Evolutionary conservation across 2,113 vertebrate genomes (phyloP).

Genomic region (Setophaga kirtlandii): DNA sequence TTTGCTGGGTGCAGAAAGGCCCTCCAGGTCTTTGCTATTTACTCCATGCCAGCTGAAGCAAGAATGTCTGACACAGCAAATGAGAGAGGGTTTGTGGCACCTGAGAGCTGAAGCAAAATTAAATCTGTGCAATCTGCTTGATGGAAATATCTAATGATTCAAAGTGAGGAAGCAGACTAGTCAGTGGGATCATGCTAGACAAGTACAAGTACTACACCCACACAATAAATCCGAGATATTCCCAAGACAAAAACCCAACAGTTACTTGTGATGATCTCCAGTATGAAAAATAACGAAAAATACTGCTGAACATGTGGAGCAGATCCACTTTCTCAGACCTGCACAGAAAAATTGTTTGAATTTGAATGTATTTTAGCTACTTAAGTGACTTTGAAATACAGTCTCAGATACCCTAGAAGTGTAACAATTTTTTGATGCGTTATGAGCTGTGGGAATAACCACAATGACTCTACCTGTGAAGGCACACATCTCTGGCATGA

Average conservation of each 20-base stretch:
- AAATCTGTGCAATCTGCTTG: not conserved
- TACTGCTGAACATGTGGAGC: accelerated
- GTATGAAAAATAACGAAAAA: not conserved
- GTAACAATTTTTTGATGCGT: not conserved
- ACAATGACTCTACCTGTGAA: not conserved
- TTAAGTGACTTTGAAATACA: not conserved
- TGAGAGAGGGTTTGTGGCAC: not conserved
- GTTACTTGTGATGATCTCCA: not conserved
- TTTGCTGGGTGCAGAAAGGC: not conserved
- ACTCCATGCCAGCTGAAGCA: not conserved
- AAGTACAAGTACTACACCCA: not conserved
- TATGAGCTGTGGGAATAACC: not conserved
- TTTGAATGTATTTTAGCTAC: not conserved
- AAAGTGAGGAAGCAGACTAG: slow-evolving; percentile 52
- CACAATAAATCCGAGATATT: not conserved
- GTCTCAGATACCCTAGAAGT: not conserved
- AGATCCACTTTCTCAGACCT: not conserved
- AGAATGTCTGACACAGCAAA: slow-evolving; percentile 1
- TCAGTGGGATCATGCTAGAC: not conserved
- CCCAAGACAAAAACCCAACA: not conserved
- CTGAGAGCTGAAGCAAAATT: not conserved
- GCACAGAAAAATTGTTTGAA: not conserved
- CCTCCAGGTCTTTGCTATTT: not conserved
- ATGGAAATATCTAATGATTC: slow-evolving; percentile 38
- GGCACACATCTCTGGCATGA: not conserved